phyloP scores from a whole-genome alignment of 2,888 invertebrate genomes.

The Spilosoma lubricipeda region DNA sequence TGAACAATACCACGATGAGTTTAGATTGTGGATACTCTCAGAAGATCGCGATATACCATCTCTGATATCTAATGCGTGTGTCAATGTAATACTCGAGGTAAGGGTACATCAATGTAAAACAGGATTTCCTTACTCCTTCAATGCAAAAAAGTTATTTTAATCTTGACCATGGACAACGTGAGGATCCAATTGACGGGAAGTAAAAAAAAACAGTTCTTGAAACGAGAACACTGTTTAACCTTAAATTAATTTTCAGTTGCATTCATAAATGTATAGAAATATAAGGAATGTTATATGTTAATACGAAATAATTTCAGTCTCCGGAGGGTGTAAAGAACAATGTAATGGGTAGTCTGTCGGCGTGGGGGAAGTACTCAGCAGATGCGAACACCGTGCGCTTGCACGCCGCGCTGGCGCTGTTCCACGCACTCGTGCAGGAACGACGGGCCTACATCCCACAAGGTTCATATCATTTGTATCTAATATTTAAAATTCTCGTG shows the following conservation, averaged over 20 bases:
- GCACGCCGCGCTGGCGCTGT: constrained; percentile 91
- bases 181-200: too few relatives aligned
- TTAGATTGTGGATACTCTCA: constrained; percentile 93
- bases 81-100: constrained; percentile 87
- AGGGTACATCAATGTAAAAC: not conserved
- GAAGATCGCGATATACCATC: constrained; percentile 93
- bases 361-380: constrained; percentile 87
- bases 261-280: not conserved
- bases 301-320: constrained; percentile 76
- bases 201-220: too few relatives aligned
- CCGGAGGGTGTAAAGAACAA: constrained; percentile 92
- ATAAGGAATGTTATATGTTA: too few relatives aligned
- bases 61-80: constrained; percentile 90
- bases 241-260: not conserved
- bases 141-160: not conserved
- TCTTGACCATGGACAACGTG: too few relatives aligned
- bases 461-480: constrained; percentile 67
- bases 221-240: not conserved
- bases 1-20: constrained; percentile 68
- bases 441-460: constrained; percentile 96
- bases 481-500: too few relatives aligned
- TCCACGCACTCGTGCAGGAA: constrained; percentile 97
- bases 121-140: not conserved
- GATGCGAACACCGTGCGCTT: constrained; percentile 74
- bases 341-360: constrained; percentile 90